Evolutionary conservation across 2,888 invertebrate genomes (phyloP).

Genomic region (Morpho achilles): DNA sequence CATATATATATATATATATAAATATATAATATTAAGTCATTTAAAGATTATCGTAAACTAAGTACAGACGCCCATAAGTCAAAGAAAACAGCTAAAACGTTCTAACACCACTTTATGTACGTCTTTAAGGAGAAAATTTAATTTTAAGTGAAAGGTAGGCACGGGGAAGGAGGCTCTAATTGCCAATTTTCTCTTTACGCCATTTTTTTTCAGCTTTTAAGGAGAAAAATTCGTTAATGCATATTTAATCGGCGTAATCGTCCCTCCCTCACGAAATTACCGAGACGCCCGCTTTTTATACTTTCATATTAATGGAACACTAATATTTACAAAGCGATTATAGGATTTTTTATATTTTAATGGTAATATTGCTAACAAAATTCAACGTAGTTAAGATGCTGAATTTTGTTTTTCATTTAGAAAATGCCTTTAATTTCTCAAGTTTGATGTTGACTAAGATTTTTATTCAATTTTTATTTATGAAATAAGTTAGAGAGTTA

Average conservation of each 20-base stretch:
- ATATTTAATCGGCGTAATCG: conserved; percentile 77
- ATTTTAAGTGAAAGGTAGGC: conserved; percentile 56
- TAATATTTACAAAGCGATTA: conserved; percentile 34
- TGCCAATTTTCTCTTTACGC: conserved; percentile 77
- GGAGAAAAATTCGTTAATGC: conserved; percentile 78
- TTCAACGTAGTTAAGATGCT: conserved; percentile 4
- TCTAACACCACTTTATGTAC: conserved; percentile 65
- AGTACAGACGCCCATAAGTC: conserved; percentile 22
- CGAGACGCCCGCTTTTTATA: conserved; percentile 33
- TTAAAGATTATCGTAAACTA: background rate
- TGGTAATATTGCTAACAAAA: conserved; percentile 18
- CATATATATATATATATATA: too few relatives aligned
- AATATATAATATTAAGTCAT: too few relatives aligned
- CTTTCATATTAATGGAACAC: conserved; percentile 34
- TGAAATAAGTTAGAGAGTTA: too few relatives aligned
- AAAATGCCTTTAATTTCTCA: background rate
- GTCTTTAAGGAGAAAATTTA: conserved; percentile 67
- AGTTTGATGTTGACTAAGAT: too few relatives aligned
- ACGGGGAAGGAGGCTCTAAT: conserved; percentile 54
- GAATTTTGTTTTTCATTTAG: conserved; percentile 11
- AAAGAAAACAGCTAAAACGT: conserved; percentile 30
- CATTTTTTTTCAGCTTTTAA: conserved; percentile 75
- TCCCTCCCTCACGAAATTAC: conserved; percentile 53
- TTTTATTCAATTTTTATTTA: too few relatives aligned
- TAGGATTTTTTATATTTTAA: conserved; percentile 22